Base-by-base conservation (phyloP, 2,797 vertebrate species). In the Notoglanidium macrostoma region DNA sequence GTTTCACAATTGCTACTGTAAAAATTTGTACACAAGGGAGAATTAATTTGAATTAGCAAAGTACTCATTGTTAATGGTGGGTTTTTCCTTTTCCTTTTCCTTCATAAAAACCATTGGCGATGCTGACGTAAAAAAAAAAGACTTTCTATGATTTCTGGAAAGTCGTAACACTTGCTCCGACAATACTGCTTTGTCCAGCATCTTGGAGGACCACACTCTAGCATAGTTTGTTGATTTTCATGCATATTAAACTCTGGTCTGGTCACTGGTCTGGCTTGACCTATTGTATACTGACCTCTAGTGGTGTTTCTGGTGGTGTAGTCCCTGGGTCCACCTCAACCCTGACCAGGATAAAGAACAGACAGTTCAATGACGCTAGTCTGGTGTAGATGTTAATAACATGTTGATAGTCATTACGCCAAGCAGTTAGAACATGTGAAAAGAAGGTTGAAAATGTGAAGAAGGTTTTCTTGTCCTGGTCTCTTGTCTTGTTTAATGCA, bases 241-340 rank as follows among this genome's bases (percentile, higher is more conserved):
- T 55, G n/a, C 49, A 77, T 55, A 32, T 55, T 55, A 55, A n/a
- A n/a, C n/a, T n/a, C n/a, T n/a, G n/a, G n/a, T n/a, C n/a, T n/a
- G 32, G 49, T 26, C 67, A 40, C 32, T 40, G 19, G 5, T 21
- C n/a, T 72, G 7, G 23, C 19, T 84, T 88, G 70, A 59, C 77
- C 67, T 88, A 85, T 73, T 85, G 59, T 88, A 87, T 84, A 89
- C 89, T 92, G 88, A 87, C 91, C 90, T 82, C 91, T 90, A 87
- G 88, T 83, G 92, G 87, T 65, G 51, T 51, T 74, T 67, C 9
- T 65, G 26, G 46, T 83, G 26, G 14, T 29, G n/a, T 32, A 54
- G 14, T 29, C 10, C n/a, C 46, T 51, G 5, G 8, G 9, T 32
- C 10, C 11, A 14, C 29, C 17, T 68, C 54, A 19, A 68, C 46